A percentile compares a stretch with the other conserved stretches of the same genome.
Conservation (phyloP, 2,888 invertebrate genomes). For the Adela reaumurella region DNA sequence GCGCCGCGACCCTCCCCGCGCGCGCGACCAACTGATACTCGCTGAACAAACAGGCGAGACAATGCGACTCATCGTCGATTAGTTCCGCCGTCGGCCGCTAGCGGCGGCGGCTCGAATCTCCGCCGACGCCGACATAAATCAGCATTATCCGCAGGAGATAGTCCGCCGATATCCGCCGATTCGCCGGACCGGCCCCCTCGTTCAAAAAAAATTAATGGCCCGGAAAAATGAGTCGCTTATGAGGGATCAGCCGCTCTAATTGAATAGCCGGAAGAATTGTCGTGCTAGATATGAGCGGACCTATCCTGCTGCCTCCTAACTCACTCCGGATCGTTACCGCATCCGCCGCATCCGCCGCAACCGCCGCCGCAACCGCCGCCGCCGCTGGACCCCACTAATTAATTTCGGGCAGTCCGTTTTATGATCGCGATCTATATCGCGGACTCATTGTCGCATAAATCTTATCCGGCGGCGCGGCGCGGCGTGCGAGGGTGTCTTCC, state of each 20-base stretch:
- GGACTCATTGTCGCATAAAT: neutral
- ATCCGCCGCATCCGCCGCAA: neutral
- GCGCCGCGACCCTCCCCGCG: too few relatives aligned
- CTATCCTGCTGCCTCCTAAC: too few relatives aligned
- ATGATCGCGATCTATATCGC: neutral
- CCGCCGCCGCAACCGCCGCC: neutral
- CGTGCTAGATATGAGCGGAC: constrained; percentile 19
- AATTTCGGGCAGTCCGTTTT: neutral
- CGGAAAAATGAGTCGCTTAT: constrained; percentile 59
- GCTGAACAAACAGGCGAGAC: neutral
- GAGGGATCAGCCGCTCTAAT: constrained; percentile 57
- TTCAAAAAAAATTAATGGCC: constrained; percentile 57
- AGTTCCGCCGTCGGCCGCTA: constrained; percentile 9
- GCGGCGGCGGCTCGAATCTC: constrained; percentile 43
- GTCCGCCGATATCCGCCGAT: constrained; percentile 47
- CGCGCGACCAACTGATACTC: neutral
- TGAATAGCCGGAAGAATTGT: constrained; percentile 48
- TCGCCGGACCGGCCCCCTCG: constrained; percentile 33
- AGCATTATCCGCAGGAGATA: constrained; percentile 57
- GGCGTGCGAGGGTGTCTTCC: neutral
- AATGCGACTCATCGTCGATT: neutral
- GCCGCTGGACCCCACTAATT: neutral
- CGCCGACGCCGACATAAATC: constrained; percentile 52
- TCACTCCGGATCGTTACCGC: neutral
- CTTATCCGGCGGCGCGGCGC: too few relatives aligned